Base-by-base conservation (phyloP, 2,113 vertebrate genomes). In the Saiga tatarica region DNA sequence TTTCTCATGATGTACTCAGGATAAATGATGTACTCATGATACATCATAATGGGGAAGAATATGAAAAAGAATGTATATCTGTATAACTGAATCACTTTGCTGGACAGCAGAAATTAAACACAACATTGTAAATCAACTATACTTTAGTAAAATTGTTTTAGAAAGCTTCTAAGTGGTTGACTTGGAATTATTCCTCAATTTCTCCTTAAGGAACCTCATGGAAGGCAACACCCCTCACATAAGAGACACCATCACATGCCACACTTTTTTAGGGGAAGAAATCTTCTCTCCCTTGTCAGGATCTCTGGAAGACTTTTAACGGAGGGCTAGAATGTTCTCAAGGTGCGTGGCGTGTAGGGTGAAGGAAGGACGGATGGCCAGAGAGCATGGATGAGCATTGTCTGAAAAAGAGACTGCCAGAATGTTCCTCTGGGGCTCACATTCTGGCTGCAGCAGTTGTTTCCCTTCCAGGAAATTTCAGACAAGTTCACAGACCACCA, bases 401-500 rank as follows among this genome's bases (percentile, higher is more conserved):
- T 30, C 89, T 52, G 64, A 91, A 33, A 33, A 67, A 81, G 28
- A 96, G n/a, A 57, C 25, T n/a, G 39, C 71, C 74, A 91, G 62
- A 91, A 25, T 50, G 5, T 17, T 57, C 50, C 60, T 1, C 33
- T 50, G 78, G 39, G 88, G 81, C 39, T 42, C 36, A 9, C 12
- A 11, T 67, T 82, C 83, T 55, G 60, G 55, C 47, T 12, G 36
- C 45, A 79, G 59, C 57, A 47, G 82, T 83, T 79, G 82, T 89
- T 95, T 91, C 57, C 81, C 45, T 89, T 84, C 91, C 39, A 94
- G 81, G 93, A 96, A 95, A 60, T 89, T 94, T 62, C 82, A 87
- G 89, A 84, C 60, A n/a, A 84, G 82, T 90, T 97, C 93, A 81
- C 17, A 71, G 96, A 90, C 95, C 89, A 92, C 96, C 91, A 14